These are phyloP conservation scores for Venturia canescens DNA, from an alignment of 1,140 invertebrate species.

Conservation along the genomic window DNA sequence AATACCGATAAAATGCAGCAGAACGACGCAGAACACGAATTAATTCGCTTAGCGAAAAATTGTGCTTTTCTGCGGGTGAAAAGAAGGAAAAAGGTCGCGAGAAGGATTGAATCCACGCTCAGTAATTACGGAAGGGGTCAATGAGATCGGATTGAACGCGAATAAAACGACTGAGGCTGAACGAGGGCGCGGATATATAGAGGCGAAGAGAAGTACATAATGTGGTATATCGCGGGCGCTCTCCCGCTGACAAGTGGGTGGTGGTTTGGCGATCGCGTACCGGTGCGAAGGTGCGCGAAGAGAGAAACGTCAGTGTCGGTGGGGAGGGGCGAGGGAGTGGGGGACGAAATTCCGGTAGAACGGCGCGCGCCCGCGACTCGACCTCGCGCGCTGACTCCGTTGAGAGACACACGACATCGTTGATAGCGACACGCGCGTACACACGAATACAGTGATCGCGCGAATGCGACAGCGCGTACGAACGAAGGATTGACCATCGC, in stretches of 20 bases:
- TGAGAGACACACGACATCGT: conserved; percentile 10
- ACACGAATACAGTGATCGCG: not conserved
- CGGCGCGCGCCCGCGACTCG: conserved; percentile 12
- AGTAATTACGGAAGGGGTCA: conserved; percentile 9
- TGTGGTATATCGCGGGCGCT: conserved; percentile 15
- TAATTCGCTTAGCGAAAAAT: not conserved
- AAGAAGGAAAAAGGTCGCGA: not conserved
- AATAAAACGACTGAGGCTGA: conserved; percentile 3
- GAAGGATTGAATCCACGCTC: not conserved
- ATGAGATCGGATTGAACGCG: conserved; percentile 8
- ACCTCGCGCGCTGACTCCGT: conserved; percentile 10
- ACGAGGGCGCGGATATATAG: conserved; percentile 12
- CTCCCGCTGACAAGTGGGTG: conserved; percentile 25
- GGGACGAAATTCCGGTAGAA: conserved; percentile 13
- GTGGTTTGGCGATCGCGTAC: conserved; percentile 14
- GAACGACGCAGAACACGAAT: too few species aligned
- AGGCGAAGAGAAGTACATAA: conserved; percentile 15
- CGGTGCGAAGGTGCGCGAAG: conserved; percentile 18
- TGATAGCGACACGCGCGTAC: conserved; percentile 15
- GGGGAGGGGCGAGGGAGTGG: not conserved
- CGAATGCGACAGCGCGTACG: not conserved
- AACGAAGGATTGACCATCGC: conserved; percentile 19
- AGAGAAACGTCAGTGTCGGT: not conserved
- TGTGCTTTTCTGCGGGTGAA: not conserved
- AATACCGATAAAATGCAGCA: too few species aligned